phyloP scores from a whole-genome alignment of 2,113 vertebrate species.

The Phrynosoma platyrhinos region DNA sequence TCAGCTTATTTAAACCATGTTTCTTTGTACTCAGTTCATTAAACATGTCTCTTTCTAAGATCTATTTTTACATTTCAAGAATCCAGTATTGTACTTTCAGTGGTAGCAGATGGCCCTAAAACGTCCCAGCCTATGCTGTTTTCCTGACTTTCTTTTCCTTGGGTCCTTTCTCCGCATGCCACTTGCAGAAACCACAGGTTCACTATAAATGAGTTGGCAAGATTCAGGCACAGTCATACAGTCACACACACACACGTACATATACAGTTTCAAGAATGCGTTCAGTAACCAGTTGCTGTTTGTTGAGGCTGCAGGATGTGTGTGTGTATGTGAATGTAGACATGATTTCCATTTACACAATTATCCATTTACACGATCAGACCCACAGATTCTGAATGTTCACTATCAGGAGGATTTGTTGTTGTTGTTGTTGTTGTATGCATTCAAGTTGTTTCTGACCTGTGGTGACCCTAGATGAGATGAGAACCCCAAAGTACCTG shows the following conservation, averaged over 20 bases:
- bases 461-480: neutral
- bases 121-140: conserved; percentile 69
- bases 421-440: too few species aligned
- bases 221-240: conserved; percentile 11
- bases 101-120: conserved; percentile 74
- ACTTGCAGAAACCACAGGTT: conserved; percentile 48
- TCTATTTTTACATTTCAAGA: conserved; percentile 77
- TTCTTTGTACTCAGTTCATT: conserved; percentile 77
- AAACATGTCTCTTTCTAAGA: conserved; percentile 76
- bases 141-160: conserved; percentile 63
- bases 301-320: neutral
- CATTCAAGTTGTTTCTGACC: too few species aligned
- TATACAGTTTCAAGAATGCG: neutral
- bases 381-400: neutral
- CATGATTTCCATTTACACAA: neutral
- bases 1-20: conserved; percentile 75
- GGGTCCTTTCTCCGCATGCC: conserved; percentile 33
- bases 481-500: neutral
- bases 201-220: conserved; percentile 34
- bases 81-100: conserved; percentile 73
- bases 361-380: neutral
- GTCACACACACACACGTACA: neutral
- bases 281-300: neutral
- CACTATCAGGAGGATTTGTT: neutral
- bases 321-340: neutral